These are phyloP conservation scores for Sus cebifrons DNA, from an alignment of 2,797 vertebrate genomes.

Conservation along the genomic window DNA sequence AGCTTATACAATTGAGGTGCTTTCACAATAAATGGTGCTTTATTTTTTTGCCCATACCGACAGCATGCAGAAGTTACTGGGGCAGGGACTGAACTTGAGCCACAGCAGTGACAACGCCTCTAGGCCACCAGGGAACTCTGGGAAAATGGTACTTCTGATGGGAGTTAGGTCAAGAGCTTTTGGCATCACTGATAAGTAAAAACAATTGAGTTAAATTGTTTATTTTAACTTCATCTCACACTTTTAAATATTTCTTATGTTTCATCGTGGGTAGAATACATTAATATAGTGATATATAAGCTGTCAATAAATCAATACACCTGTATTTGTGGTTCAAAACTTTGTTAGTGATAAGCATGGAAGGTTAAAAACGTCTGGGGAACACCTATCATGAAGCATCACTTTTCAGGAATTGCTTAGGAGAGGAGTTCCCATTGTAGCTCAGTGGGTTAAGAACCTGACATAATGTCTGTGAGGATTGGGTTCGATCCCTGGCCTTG, in stretches of 20 bases:
- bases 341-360: background rate
- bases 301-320: background rate
- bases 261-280: background rate
- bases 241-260: background rate
- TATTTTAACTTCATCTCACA: background rate
- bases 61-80: no score
- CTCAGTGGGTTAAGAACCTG: no score
- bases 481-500: no score
- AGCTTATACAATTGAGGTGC: background rate
- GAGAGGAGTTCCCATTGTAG: no score
- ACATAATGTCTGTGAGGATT: no score
- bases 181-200: background rate
- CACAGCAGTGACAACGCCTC: no score
- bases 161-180: background rate
- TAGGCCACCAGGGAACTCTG: no score
- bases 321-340: background rate
- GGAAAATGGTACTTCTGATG: background rate
- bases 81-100: no score
- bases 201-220: background rate
- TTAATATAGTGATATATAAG: background rate
- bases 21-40: background rate
- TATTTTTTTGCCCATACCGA: no score
- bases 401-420: background rate
- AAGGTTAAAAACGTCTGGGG: background rate
- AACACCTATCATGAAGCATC: background rate